phyloP scores from a whole-genome alignment of 2,888 invertebrate genomes.

The Eugnorisma glareosa region DNA sequence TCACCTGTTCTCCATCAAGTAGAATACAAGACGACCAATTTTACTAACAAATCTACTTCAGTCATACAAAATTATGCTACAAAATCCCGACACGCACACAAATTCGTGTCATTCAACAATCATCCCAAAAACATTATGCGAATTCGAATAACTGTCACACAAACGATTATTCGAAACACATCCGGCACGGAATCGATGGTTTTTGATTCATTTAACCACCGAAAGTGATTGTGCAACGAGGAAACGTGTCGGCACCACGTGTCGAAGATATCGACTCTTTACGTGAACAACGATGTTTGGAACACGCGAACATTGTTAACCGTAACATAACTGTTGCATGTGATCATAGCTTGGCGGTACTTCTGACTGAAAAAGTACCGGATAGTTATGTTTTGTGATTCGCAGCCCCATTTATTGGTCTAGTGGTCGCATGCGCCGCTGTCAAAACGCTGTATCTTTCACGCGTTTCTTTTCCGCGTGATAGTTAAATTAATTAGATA shows the following conservation, averaged over 20 bases:
- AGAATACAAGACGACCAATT: neutral
- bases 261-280: slow-evolving; percentile 61
- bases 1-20: slow-evolving; percentile 10
- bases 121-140: neutral
- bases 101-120: slow-evolving; percentile 23
- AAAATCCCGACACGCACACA: slow-evolving; percentile 11
- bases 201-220: slow-evolving; percentile 57
- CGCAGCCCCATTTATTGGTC: slow-evolving; percentile 23
- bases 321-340: slow-evolving; percentile 84
- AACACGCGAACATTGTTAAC: slow-evolving; percentile 80
- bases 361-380: slow-evolving; percentile 64
- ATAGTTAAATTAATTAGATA: slow-evolving; percentile 1
- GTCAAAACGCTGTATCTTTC: slow-evolving; percentile 18
- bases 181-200: slow-evolving; percentile 54
- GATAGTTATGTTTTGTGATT: slow-evolving; percentile 64
- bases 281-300: slow-evolving; percentile 68
- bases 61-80: neutral
- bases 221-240: slow-evolving; percentile 75
- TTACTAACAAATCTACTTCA: neutral
- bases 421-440: slow-evolving; percentile 11
- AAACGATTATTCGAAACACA: slow-evolving; percentile 28
- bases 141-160: slow-evolving; percentile 32
- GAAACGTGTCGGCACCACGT: slow-evolving; percentile 63
- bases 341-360: slow-evolving; percentile 73
- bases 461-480: slow-evolving; percentile 27